Evolutionary conservation across 2,797 vertebrate genomes (phyloP), one percentile per base, ranked within the genome.

Genomic region (Vultur gryphus): DNA sequence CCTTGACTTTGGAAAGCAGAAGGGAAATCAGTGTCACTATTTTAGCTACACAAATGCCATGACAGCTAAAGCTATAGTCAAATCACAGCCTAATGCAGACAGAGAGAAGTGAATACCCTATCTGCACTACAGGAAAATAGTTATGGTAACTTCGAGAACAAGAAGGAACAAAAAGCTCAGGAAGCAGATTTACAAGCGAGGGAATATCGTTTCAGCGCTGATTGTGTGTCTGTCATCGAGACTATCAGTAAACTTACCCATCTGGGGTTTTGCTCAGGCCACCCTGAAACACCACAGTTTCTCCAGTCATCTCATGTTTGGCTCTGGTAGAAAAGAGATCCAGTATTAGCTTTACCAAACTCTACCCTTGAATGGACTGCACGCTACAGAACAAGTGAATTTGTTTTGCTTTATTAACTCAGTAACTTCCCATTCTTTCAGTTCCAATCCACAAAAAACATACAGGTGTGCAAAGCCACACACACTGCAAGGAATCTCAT

Each of bases 181-280:
- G 19, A 58, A 91, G 44, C 1, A 71, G 76, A 49, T n/a, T 49
- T 76, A 29, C 18, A 88, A 69, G 39, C 29, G 46, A 49, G 17
- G 6, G 9, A 73, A 78, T 28, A 70, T 5, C 20, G 41, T 55
- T 85, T 72, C 33, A 84, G 39, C 19, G 37, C 15, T 66, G 14
- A 61, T 3, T 66, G 4, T 28, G 10, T 31, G 25, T 59, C 58
- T 91, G 33, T 33, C 33, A 55, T 6, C 24, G 29, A 81, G 28
- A 71, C 44, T 44, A 33, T 9, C 20, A 82, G 16, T 64, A 87
- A 73, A 92, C 97, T 98, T 98, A 99, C 99, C 99, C 99, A 92
- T 99, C 99, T 15, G 99, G 99, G 7, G 99, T 99, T 98, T 99
- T 99, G 33, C 99, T 99, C 89, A 99, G 97, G 76, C 99, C 98